phyloP scores from a whole-genome alignment of 2,888 invertebrate species.

The Branchinecta sandiegonensis region DNA sequence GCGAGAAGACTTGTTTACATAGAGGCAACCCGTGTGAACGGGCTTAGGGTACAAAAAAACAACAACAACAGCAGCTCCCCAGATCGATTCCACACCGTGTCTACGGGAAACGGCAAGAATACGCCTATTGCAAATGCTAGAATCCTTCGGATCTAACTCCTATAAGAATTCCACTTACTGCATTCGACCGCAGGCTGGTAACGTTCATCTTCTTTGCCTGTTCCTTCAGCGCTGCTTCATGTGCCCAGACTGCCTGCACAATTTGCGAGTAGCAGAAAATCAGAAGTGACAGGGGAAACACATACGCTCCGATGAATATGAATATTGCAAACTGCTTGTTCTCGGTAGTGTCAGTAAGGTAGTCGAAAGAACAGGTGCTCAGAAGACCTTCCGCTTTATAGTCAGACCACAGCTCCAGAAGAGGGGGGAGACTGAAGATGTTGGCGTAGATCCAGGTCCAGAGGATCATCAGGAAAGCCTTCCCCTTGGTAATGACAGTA shows the following conservation, averaged over 20 bases:
- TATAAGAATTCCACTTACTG: neutral
- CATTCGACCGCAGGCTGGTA: constrained; percentile 49
- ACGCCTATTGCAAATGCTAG: constrained; percentile 31
- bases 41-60: no score
- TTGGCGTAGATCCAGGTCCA: constrained; percentile 26
- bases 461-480: constrained; percentile 23
- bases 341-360: constrained; percentile 59
- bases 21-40: no score
- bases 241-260: constrained; percentile 69
- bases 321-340: constrained; percentile 58
- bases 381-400: constrained; percentile 60
- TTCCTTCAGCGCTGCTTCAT: constrained; percentile 63
- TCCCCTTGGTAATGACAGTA: constrained; percentile 21
- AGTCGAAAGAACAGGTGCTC: constrained; percentile 70
- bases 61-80: no score
- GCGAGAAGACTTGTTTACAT: no score
- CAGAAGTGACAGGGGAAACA: constrained; percentile 58
- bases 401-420: constrained; percentile 24
- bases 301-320: constrained; percentile 62
- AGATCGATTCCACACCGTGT: no score
- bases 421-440: constrained; percentile 25
- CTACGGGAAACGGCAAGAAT: neutral
- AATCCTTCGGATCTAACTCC: no score
- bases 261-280: constrained; percentile 72
- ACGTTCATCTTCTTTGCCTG: constrained; percentile 82